These are phyloP conservation scores for Stenodema calcarata DNA, from an alignment of 2,888 invertebrate species.

Conservation along the genomic window DNA sequence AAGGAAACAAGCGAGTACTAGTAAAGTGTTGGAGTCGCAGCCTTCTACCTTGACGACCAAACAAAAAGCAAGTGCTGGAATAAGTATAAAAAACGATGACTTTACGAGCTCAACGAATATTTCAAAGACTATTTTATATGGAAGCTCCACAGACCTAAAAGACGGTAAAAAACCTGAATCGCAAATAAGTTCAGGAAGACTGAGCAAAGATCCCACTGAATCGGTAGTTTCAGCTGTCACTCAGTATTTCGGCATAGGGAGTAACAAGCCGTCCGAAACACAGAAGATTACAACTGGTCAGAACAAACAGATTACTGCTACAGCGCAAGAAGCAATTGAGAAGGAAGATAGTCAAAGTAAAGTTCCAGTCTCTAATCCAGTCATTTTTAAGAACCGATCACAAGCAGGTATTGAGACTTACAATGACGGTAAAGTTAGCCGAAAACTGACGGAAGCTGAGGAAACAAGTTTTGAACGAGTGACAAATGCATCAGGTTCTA, in stretches of 20 bases:
- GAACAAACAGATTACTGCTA: neutral
- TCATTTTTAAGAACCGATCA: neutral
- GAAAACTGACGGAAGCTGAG: neutral
- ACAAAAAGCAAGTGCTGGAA: neutral
- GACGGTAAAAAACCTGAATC: too few relatives aligned
- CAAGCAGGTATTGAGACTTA: neutral
- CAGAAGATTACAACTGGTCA: neutral
- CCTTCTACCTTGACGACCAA: neutral
- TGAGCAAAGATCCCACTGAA: neutral
- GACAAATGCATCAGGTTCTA: neutral
- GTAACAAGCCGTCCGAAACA: too few relatives aligned
- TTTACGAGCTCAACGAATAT: neutral
- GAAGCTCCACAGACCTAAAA: too few relatives aligned
- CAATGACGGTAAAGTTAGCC: neutral
- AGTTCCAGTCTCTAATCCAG: neutral
- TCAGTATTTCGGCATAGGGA: neutral
- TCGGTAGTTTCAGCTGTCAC: neutral
- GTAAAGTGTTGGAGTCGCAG: neutral
- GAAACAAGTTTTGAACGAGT: neutral
- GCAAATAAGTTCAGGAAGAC: neutral
- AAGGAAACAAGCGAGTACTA: neutral
- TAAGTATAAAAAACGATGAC: neutral
- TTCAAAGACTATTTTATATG: too few relatives aligned
- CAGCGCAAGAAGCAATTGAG: neutral
- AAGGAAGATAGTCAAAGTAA: neutral